Conservation (phyloP, 2,797 vertebrate species). For the Tokudaia tokunoshimensis region DNA sequence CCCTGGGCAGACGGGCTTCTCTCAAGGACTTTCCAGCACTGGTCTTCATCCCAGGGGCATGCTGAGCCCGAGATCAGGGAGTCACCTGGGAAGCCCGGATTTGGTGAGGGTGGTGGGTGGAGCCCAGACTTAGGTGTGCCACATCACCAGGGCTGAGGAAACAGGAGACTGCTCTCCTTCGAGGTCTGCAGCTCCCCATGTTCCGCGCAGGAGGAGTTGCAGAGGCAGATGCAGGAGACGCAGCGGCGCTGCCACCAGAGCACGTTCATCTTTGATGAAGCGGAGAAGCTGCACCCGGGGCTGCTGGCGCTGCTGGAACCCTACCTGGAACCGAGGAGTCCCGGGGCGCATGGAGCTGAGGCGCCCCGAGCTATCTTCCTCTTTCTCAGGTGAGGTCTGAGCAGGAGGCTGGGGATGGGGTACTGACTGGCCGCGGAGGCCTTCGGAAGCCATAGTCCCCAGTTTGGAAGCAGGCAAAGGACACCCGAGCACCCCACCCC, state of each 20-base stretch:
- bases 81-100: not conserved
- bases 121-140: not conserved
- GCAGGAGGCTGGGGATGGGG: not conserved
- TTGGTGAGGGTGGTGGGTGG: not conserved
- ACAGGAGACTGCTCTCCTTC: rapidly evolving
- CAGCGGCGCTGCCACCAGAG: conserved; percentile 92
- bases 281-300: conserved; percentile 95
- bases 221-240: conserved; percentile 91
- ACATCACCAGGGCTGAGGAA: rapidly evolving
- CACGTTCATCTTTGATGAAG: conserved; percentile 97
- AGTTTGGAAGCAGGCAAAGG: not conserved
- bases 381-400: conserved; percentile 94
- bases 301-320: conserved; percentile 94
- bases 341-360: conserved; percentile 83
- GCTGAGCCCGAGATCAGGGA: not conserved
- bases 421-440: rapidly evolving
- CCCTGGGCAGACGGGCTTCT: not conserved
- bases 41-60: not conserved
- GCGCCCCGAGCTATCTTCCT: conserved; percentile 93
- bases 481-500: not conserved
- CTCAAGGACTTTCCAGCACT: not conserved
- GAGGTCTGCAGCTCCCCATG: not conserved
- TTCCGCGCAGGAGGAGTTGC: conserved; percentile 91
- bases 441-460: not conserved
- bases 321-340: conserved; percentile 90